Evolutionary conservation across 2,888 invertebrate species (phyloP).

Genomic region (Sepioteuthis lessoniana): DNA sequence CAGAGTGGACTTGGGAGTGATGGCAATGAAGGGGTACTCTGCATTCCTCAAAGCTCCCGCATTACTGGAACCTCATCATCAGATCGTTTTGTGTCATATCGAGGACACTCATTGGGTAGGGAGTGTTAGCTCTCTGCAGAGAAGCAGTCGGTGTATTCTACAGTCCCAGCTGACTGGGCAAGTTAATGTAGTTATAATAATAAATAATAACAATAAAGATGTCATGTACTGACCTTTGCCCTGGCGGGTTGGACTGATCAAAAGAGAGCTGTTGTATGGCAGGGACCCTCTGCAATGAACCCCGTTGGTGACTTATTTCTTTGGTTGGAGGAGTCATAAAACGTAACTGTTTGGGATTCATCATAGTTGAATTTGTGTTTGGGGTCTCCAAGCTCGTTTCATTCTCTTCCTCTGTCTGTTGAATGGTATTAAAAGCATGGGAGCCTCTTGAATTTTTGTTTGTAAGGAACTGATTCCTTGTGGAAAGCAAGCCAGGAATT

Average conservation of each 20-base stretch:
- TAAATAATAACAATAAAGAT: too few relatives aligned
- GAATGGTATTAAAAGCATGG: constrained; percentile 52
- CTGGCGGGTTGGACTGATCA: constrained; percentile 38
- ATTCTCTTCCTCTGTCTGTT: neutral
- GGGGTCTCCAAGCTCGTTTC: neutral
- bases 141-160: too few relatives aligned
- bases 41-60: too few relatives aligned
- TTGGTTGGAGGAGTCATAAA: constrained; percentile 63
- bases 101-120: too few relatives aligned
- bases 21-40: too few relatives aligned
- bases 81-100: too few relatives aligned
- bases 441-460: constrained; percentile 48
- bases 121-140: too few relatives aligned
- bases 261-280: constrained; percentile 52
- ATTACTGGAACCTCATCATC: too few relatives aligned
- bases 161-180: too few relatives aligned
- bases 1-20: too few relatives aligned
- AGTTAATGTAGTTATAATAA: too few relatives aligned
- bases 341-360: neutral
- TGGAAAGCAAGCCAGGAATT: constrained; percentile 36
- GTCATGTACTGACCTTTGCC: constrained; percentile 52
- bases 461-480: neutral
- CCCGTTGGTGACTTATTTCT: constrained; percentile 58
- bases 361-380: neutral
- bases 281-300: constrained; percentile 54